These are phyloP conservation scores for Catocala fraxini DNA, from an alignment of 2,888 invertebrate species.

Conservation along the genomic window DNA sequence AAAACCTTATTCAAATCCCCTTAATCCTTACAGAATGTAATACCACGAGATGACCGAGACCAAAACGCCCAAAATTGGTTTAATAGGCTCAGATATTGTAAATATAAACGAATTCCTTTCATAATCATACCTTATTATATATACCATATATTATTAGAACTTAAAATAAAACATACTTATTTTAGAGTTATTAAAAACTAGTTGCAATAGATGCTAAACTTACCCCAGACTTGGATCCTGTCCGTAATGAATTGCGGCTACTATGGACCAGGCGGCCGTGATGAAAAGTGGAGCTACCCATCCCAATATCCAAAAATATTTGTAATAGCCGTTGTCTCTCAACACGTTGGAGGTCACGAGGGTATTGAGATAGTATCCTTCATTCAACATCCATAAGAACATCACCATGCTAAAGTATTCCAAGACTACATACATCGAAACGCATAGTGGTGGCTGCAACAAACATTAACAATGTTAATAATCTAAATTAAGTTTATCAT, in stretches of 20 bases:
- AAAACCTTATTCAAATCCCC: too few species aligned
- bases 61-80: too few species aligned
- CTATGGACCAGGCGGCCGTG: conserved; percentile 90
- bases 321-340: conserved; percentile 86
- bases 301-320: conserved; percentile 89
- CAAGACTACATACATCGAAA: conserved; percentile 92
- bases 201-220: neutral
- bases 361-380: conserved; percentile 96
- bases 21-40: too few species aligned
- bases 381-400: conserved; percentile 99
- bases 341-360: conserved; percentile 93
- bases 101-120: too few species aligned
- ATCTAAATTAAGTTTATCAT: neutral
- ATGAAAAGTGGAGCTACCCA: conserved; percentile 92
- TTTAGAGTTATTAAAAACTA: too few species aligned
- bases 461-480: conserved; percentile 5
- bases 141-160: too few species aligned
- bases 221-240: neutral
- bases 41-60: too few species aligned
- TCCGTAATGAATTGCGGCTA: conserved; percentile 76
- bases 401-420: conserved; percentile 97
- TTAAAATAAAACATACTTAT: too few species aligned
- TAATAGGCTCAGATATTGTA: too few species aligned
- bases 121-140: too few species aligned
- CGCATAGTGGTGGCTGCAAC: conserved; percentile 93